These are phyloP conservation scores for Chydorus sphaericus DNA, from an alignment of 2,888 invertebrate genomes.

Conservation along the genomic window DNA sequence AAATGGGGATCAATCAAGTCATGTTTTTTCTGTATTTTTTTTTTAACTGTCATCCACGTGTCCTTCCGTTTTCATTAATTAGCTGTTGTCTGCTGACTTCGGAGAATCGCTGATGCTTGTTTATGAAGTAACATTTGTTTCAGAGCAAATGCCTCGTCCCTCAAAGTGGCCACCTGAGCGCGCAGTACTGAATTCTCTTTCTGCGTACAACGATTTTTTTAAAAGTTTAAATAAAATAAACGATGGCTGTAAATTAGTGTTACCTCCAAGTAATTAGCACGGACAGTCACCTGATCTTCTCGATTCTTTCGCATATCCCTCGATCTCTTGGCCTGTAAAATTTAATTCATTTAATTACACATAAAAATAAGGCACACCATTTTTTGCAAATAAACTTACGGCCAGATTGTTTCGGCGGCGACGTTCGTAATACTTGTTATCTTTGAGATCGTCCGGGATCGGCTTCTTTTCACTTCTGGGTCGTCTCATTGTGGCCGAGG, in stretches of 20 bases:
- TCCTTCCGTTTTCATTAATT: too few species aligned
- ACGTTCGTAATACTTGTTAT: constrained; percentile 77
- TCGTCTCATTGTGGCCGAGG: constrained; percentile 28
- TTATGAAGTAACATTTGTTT: constrained; percentile 45
- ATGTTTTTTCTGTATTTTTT: too few species aligned
- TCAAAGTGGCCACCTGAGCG: constrained; percentile 61
- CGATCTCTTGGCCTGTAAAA: constrained; percentile 82
- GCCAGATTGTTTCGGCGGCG: constrained; percentile 77
- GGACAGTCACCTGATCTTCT: constrained; percentile 72
- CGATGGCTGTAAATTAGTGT: constrained; percentile 32
- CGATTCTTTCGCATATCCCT: constrained; percentile 71
- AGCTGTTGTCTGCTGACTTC: too few species aligned
- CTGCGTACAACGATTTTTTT: neutral
- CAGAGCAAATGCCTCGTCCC: constrained; percentile 61
- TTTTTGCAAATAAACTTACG: constrained; percentile 31
- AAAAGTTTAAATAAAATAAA: neutral
- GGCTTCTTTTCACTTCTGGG: constrained; percentile 70
- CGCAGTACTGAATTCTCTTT: constrained; percentile 54
- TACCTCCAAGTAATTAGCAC: constrained; percentile 69
- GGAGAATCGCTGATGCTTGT: constrained; percentile 12
- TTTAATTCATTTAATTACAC: constrained; percentile 36
- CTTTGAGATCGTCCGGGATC: constrained; percentile 73
- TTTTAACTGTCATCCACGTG: too few species aligned
- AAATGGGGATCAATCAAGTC: too few species aligned
- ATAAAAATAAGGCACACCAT: neutral